Percentiles rank a stretch among this genome's conserved stretches.
Evolutionary conservation across 2,113 vertebrate genomes (phyloP).

Genomic region (Pipra filicauda): DNA sequence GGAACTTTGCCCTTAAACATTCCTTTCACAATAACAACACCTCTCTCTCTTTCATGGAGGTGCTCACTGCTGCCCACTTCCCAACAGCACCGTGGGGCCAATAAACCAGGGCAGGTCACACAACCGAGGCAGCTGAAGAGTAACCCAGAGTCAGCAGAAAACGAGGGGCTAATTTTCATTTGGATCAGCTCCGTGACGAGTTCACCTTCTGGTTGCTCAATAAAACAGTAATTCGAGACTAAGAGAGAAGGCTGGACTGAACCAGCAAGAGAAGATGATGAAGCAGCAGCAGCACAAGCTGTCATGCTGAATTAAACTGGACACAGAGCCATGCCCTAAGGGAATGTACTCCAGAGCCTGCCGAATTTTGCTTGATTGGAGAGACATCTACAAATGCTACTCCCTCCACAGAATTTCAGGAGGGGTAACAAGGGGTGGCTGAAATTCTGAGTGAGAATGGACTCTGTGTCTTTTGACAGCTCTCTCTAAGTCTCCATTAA

Average conservation of each 20-base stretch:
- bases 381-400: neutral
- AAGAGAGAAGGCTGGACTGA: neutral
- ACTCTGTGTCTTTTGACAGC: neutral
- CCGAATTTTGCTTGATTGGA: neutral
- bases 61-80: neutral
- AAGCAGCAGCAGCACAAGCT: neutral
- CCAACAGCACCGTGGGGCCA: fast-evolving
- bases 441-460: neutral
- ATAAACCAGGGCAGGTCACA: neutral
- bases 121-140: neutral
- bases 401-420: neutral
- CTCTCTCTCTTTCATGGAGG: fast-evolving
- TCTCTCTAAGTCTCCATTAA: neutral
- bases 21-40: neutral
- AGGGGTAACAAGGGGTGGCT: neutral
- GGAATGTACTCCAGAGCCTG: neutral
- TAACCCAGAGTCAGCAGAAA: neutral
- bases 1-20: constrained; percentile 25
- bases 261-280: neutral
- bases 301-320: neutral
- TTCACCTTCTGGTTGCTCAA: neutral
- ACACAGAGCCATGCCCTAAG: neutral
- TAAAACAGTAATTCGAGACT: neutral
- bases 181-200: fast-evolving
- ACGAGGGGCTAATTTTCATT: fast-evolving